Conservation (phyloP, 1,140 invertebrate genomes). For the Melitaea cinxia region DNA sequence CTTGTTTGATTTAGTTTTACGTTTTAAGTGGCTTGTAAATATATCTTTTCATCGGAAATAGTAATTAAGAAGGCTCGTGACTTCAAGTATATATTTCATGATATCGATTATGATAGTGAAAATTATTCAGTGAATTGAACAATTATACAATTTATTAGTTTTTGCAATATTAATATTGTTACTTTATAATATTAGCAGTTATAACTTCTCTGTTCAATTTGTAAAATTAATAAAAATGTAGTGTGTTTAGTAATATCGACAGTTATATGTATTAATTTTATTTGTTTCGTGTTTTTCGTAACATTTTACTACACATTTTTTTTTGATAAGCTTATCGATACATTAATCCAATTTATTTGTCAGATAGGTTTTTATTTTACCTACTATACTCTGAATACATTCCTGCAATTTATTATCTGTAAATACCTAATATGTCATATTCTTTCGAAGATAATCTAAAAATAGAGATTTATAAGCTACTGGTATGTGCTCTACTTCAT, state of each 20-base stretch:
- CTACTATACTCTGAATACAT: neutral
- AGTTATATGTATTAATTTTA: too few species aligned
- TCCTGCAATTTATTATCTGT: neutral
- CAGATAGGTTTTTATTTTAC: too few species aligned
- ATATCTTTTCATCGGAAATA: constrained; percentile 10
- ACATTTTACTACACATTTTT: neutral
- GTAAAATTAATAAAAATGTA: too few species aligned
- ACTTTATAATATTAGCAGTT: too few species aligned
- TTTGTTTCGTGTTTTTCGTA: neutral
- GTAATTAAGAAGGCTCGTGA: constrained; percentile 3
- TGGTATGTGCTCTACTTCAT: neutral
- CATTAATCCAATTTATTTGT: neutral
- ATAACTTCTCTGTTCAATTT: too few species aligned
- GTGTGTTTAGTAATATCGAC: too few species aligned
- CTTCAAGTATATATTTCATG: neutral
- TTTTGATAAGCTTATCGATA: neutral
- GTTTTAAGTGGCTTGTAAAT: neutral
- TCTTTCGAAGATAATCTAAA: neutral
- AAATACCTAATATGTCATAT: neutral
- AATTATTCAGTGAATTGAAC: neutral
- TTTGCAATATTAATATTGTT: neutral
- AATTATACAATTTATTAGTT: neutral
- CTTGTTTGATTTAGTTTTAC: constrained; percentile 4
- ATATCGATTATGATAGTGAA: neutral
- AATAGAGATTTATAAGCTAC: neutral